phyloP scores from a whole-genome alignment of 2,797 vertebrate genomes.

The Passerculus sandwichensis region DNA sequence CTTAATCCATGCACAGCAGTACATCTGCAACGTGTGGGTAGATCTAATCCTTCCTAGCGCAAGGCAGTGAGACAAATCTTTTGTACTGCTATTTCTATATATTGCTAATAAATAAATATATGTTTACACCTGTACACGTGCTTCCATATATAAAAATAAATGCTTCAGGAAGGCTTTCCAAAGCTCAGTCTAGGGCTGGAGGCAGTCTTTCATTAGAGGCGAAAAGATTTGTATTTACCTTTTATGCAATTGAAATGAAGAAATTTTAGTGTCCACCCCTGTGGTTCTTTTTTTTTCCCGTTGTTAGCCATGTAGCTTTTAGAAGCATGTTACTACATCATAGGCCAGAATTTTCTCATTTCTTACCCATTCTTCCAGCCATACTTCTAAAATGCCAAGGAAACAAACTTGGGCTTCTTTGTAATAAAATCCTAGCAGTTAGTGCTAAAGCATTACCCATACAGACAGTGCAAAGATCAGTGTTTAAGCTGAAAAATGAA shows the following conservation, averaged over 20 bases:
- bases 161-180: background rate
- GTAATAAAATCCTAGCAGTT: background rate
- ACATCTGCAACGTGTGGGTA: rapidly evolving
- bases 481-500: background rate
- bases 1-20: background rate
- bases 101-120: background rate
- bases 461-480: background rate
- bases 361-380: background rate
- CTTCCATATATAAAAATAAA: background rate
- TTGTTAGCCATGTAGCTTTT: background rate
- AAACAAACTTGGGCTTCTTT: background rate
- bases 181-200: background rate
- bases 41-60: background rate
- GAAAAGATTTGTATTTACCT: background rate
- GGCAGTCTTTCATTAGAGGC: background rate
- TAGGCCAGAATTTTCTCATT: background rate
- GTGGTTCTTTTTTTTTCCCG: background rate
- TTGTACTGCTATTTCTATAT: background rate
- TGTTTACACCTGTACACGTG: background rate
- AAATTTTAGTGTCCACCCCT: background rate
- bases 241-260: background rate
- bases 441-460: background rate
- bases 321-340: background rate
- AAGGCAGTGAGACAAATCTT: background rate
- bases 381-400: background rate